Conservation (phyloP, 2,113 vertebrate genomes). For the Trichechus manatus region DNA sequence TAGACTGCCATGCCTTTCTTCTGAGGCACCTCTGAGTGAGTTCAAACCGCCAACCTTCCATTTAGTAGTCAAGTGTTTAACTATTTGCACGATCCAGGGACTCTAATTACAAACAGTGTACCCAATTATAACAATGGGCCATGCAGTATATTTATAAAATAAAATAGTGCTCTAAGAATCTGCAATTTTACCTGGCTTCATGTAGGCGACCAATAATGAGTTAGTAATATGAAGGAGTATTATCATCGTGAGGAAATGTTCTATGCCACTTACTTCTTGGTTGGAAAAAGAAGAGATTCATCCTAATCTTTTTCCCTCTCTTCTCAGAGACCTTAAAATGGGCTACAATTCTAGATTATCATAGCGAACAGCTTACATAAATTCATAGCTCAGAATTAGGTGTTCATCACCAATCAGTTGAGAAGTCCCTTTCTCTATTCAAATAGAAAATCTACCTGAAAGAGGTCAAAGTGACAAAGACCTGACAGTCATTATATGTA, state of each 20-base stretch:
- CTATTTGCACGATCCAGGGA: no score
- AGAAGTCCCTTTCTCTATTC: neutral
- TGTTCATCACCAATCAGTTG: neutral
- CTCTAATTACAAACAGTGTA: neutral
- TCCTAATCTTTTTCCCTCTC: neutral
- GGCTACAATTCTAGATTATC: neutral
- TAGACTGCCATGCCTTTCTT: neutral
- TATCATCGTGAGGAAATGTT: neutral
- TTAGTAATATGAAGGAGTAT: neutral
- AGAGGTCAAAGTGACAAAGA: neutral
- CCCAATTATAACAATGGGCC: neutral
- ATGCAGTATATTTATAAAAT: neutral
- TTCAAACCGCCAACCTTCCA: neutral
- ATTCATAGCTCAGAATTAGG: neutral
- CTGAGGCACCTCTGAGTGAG: neutral
- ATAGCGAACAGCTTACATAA: neutral
- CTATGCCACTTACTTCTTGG: neutral
- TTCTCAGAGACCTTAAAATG: slow-evolving; percentile 23
- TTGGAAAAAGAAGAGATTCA: neutral
- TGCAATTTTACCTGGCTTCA: neutral
- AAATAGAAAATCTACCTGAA: neutral
- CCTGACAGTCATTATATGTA: neutral
- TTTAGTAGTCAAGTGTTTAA: neutral
- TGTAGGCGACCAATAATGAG: neutral
- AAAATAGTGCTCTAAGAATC: slow-evolving; percentile 27